Percentiles rank a stretch among this genome's conserved stretches.
These are phyloP conservation scores for Ptilorrhoa leucosticta DNA, from an alignment of 2,113 vertebrate genomes.

Conservation along the genomic window DNA sequence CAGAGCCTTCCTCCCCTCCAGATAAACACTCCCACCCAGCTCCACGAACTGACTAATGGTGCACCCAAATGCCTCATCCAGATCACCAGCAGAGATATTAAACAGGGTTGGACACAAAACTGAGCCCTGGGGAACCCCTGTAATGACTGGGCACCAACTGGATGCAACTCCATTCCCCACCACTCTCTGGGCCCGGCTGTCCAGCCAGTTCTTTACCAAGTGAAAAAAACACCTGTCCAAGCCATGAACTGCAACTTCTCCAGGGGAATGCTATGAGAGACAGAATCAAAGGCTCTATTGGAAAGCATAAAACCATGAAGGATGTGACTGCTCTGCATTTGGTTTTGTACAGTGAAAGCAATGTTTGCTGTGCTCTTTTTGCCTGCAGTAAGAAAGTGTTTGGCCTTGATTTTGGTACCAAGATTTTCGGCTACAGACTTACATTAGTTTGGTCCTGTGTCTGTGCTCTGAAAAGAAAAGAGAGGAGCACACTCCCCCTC, in stretches of 20 bases:
- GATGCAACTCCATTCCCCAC: neutral
- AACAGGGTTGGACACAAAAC: neutral
- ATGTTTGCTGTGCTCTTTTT: neutral
- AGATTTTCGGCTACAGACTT: neutral
- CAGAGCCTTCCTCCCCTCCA: neutral
- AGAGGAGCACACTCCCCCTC: neutral
- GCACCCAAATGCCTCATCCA: rapidly evolving
- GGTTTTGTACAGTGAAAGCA: neutral
- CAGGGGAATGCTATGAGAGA: neutral
- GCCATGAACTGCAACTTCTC: neutral
- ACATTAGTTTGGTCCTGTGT: neutral
- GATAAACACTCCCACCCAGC: neutral
- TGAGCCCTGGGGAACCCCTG: neutral
- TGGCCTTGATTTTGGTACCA: neutral
- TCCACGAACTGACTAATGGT: neutral
- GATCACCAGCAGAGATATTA: neutral
- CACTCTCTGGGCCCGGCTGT: neutral
- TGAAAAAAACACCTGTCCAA: neutral
- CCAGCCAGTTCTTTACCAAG: neutral
- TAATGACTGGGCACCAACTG: neutral
- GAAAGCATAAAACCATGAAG: neutral
- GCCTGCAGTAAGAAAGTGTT: rapidly evolving
- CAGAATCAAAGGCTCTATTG: neutral
- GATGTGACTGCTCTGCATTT: neutral
- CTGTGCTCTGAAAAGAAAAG: neutral